Evolutionary conservation across 1,140 invertebrate genomes (phyloP).

Genomic region (Elysia chlorotica): DNA sequence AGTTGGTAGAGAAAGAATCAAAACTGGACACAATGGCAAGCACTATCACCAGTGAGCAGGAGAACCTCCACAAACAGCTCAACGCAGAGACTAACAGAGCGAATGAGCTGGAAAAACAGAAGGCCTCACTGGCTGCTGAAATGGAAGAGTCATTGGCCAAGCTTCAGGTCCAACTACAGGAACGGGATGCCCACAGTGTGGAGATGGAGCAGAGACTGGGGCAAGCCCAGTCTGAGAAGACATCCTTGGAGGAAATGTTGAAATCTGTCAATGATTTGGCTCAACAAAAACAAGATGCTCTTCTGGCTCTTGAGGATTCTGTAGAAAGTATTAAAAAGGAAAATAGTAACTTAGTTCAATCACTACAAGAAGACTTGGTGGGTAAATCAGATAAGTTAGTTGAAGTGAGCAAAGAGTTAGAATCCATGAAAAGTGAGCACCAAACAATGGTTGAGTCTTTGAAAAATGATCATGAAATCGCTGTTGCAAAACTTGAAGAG

Average conservation of each 20-base stretch:
- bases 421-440: neutral
- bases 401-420: neutral
- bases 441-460: neutral
- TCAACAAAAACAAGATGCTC: constrained; percentile 36
- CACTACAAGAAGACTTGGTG: constrained; percentile 18
- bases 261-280: constrained; percentile 38
- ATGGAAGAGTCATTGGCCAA: constrained; percentile 36
- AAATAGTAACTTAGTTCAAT: constrained; percentile 8
- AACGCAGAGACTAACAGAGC: neutral
- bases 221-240: constrained; percentile 36
- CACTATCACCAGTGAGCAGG: constrained; percentile 20
- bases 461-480: neutral
- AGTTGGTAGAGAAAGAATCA: constrained; percentile 33
- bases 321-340: neutral
- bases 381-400: constrained; percentile 26
- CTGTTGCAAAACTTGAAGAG: neutral
- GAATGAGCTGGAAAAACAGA: constrained; percentile 30
- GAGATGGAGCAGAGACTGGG: constrained; percentile 25
- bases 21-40: constrained; percentile 25
- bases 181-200: constrained; percentile 34
- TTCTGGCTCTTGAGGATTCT: constrained; percentile 22
- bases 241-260: constrained; percentile 48
- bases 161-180: constrained; percentile 21
- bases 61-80: constrained; percentile 21
- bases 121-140: constrained; percentile 34